Evolutionary conservation across 2,888 invertebrate genomes (phyloP), one percentile per base, ranked within the genome.

Genomic region (Belgica antarctica): DNA sequence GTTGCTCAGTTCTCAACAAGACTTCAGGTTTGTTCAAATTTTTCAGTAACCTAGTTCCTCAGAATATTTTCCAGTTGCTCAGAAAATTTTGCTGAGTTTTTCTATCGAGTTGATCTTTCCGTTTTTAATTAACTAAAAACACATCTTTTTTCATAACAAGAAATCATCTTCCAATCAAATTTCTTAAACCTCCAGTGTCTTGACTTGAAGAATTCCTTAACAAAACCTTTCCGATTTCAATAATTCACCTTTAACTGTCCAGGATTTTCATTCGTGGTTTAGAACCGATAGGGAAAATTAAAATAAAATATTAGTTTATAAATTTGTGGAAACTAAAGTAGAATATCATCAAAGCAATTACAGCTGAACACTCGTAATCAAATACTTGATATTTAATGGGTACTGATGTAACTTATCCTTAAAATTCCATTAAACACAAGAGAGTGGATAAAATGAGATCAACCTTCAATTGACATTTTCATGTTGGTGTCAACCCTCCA

Each of bases 401-500:
- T 59, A 52, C 52, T 52, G 4, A 59, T n/a, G 25, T 59, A 52
- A 52, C 52, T 52, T 52, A 52, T 52, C 2, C 19, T 52, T 25
- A 59, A 59, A 59, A 4, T 4, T 59, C 15, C 59, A 59, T 59
- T 59, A 3, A 15, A 27, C 19, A 12, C 27, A 25, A 27, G 27
- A 10, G 27, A 12, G n/a, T n/a, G 12, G 34, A 31, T 31, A 22
- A 52, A 17, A 52, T 52, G 52, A 52, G 2, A 3, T 52, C 12
- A 12, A 41, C 41, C 41, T 41, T 17, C 52, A n/a, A n/a, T 41
- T 41, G 4, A 12, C 41, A 7, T 31, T 12, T 46, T 46, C 12
- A 10, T n/a, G n/a, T 4, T 46, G 46, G 19, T 22, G 27, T 59
- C 27, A 59, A 24, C 25, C n/a, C 27, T 25, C 22, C 5, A 25